Conservation (phyloP, 53 echinoderm and acorn worm species). For the Glandiceps talaboti region DNA sequence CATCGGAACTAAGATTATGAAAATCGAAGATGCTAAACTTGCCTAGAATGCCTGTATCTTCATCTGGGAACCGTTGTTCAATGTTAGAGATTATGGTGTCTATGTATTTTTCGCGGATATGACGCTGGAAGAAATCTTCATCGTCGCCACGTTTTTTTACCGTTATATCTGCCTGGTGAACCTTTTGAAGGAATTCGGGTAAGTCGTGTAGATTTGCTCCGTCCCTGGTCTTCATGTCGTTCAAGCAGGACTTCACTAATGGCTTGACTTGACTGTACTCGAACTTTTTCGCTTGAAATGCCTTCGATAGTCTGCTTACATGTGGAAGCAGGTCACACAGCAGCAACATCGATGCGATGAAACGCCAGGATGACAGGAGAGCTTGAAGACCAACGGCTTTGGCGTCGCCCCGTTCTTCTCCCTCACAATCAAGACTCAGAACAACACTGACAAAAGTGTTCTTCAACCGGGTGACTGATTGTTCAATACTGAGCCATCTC, state of each 20-base stretch:
- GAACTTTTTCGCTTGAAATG: not conserved
- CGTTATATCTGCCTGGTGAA: not conserved
- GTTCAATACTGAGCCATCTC: constrained; percentile 33
- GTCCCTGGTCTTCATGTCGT: not conserved
- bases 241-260: not conserved
- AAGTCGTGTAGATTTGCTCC: not conserved
- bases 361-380: constrained; percentile 25
- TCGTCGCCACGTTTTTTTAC: not conserved
- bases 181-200: not conserved
- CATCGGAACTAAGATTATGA: not conserved
- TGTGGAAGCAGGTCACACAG: constrained; percentile 50
- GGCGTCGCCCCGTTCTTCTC: constrained; percentile 29
- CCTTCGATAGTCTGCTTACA: not conserved
- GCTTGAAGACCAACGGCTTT: constrained; percentile 34
- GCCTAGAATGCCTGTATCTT: not conserved
- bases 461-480: constrained; percentile 22
- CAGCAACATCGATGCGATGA: constrained; percentile 28
- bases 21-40: not conserved
- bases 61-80: not conserved
- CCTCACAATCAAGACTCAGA: constrained; percentile 33
- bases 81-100: constrained; percentile 4
- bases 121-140: not conserved
- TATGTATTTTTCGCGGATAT: constrained; percentile 3
- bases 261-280: constrained; percentile 1
- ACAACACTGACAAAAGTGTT: constrained; percentile 17